phyloP scores from a whole-genome alignment of 2,797 vertebrate species.

The Carduelis carduelis region DNA sequence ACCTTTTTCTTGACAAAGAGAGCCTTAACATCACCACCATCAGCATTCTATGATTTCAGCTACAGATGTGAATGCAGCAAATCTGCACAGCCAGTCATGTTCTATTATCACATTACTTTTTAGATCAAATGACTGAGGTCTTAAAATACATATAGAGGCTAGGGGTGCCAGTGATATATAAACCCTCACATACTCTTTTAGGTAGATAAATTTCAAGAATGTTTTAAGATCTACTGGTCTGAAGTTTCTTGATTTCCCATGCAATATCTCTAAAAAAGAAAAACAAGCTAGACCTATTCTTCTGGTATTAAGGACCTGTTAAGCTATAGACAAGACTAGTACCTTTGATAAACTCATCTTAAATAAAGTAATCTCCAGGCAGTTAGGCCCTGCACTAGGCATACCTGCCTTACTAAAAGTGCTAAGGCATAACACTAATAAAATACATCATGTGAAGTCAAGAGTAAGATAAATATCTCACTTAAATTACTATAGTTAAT shows the following conservation, averaged over 20 bases:
- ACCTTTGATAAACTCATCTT: background rate
- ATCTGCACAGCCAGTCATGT: background rate
- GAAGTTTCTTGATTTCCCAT: background rate
- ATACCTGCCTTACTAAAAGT: background rate
- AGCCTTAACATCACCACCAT: background rate
- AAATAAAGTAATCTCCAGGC: background rate
- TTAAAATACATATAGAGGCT: background rate
- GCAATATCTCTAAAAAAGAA: background rate
- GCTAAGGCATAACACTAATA: background rate
- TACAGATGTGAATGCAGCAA: background rate
- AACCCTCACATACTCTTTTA: background rate
- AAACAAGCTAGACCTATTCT: background rate
- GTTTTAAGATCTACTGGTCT: background rate
- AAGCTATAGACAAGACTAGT: background rate
- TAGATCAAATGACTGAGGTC: background rate
- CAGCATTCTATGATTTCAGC: background rate
- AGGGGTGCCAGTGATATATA: background rate
- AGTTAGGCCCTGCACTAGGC: background rate
- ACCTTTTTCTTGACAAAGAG: background rate
- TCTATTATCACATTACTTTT: background rate
- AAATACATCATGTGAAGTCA: background rate
- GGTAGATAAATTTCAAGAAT: background rate
- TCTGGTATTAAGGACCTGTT: background rate
- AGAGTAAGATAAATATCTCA: background rate
- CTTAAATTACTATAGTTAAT: background rate